Evolutionary conservation across 2,888 invertebrate species (phyloP).

Genomic region (Tipula lateralis): DNA sequence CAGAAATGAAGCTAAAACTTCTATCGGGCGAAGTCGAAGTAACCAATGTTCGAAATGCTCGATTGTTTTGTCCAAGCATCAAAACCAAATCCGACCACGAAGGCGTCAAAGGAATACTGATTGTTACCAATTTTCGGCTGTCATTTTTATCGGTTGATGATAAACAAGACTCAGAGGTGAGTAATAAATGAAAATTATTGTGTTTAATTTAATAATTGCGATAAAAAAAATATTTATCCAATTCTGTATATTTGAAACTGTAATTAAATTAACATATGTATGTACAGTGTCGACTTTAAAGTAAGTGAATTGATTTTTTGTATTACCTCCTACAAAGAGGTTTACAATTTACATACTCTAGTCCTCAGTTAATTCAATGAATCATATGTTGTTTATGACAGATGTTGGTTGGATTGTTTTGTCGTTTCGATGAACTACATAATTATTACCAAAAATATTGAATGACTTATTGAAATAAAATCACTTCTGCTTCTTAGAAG

Average conservation of each 20-base stretch:
- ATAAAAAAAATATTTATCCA: background rate
- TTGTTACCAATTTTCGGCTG: conserved; percentile 89
- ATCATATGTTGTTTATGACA: background rate
- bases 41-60: conserved; percentile 75
- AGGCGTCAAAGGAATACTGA: conserved; percentile 76
- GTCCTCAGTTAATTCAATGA: background rate
- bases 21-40: conserved; percentile 72
- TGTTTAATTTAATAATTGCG: background rate
- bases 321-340: conserved; percentile 6
- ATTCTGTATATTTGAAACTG: background rate
- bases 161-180: conserved; percentile 41
- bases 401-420: background rate
- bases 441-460: too few species aligned
- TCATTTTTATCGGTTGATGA: conserved; percentile 73
- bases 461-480: too few species aligned
- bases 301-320: background rate
- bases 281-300: background rate
- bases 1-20: conserved; percentile 34
- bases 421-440: too few species aligned
- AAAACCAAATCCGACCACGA: conserved; percentile 57
- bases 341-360: background rate
- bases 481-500: too few species aligned
- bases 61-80: conserved; percentile 72
- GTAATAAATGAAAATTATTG: background rate
- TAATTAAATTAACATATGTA: background rate